Evolutionary conservation across 2,888 invertebrate species (phyloP).

Genomic region (Nemotelus pantherinus): DNA sequence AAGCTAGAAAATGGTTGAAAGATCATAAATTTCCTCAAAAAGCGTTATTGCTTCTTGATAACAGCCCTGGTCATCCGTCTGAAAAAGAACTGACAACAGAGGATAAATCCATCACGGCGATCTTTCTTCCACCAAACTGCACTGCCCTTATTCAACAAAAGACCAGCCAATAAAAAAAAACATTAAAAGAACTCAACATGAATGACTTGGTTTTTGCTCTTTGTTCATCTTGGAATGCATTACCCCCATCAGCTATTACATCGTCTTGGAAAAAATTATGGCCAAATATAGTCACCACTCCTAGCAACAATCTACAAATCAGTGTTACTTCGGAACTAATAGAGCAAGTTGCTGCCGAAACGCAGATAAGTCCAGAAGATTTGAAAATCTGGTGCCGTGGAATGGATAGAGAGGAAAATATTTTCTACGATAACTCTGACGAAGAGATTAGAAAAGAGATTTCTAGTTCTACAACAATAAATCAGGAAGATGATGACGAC

Average conservation of each 20-base stretch:
- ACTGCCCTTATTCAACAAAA: constrained; percentile 9
- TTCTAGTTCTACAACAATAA: constrained; percentile 17
- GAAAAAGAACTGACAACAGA: constrained; percentile 14
- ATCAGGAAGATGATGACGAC: constrained; percentile 6
- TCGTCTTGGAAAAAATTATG: constrained; percentile 12
- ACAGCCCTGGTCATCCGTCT: constrained; percentile 9
- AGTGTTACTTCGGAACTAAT: constrained; percentile 7
- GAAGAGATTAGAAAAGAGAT: constrained; percentile 4
- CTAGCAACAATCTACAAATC: constrained; percentile 15
- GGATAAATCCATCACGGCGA: constrained; percentile 15
- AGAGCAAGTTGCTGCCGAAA: constrained; percentile 16
- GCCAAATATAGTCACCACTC: constrained; percentile 6
- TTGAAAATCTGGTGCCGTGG: constrained; percentile 5
- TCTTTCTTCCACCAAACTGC: constrained; percentile 1
- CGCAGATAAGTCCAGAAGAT: constrained; percentile 1
- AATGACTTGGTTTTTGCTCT: constrained; percentile 1
- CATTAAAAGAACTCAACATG: constrained; percentile 1
- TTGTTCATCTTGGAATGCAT: constrained; percentile 1
- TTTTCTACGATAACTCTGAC: neutral
- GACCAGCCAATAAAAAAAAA: neutral
- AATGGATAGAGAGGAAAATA: constrained; percentile 17
- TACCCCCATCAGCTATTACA: constrained; percentile 5
- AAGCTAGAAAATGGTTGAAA: constrained; percentile 10
- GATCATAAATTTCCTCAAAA: constrained; percentile 17
- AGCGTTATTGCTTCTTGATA: constrained; percentile 12